These are phyloP conservation scores for Schlechtendalia chinensis DNA, from an alignment of 1,140 invertebrate species.

Conservation along the genomic window DNA sequence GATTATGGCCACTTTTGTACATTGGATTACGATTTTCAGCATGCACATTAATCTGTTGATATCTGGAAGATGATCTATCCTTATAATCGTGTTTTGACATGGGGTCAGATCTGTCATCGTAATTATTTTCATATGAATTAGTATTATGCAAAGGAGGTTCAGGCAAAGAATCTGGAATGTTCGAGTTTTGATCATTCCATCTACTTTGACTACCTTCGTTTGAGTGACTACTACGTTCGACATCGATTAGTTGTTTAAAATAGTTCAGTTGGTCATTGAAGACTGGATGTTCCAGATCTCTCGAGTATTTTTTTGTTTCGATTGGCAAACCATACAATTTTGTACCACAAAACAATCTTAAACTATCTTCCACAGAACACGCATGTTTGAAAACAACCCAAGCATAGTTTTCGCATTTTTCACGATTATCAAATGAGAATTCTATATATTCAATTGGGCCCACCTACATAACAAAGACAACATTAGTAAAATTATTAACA, in stretches of 20 bases:
- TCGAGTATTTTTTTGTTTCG: not conserved
- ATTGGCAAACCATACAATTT: constrained; percentile 15
- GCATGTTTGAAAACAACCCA: constrained; percentile 27
- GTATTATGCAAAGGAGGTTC: not conserved
- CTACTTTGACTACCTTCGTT: not conserved
- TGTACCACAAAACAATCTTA: constrained; percentile 13
- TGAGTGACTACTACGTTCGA: constrained; percentile 8
- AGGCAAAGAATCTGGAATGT: constrained; percentile 38
- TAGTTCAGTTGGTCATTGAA: constrained; percentile 27
- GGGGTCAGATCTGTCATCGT: not conserved
- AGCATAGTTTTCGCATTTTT: constrained; percentile 23
- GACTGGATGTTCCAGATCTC: constrained; percentile 14
- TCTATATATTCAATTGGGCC: constrained; percentile 37
- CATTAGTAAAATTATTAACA: not conserved
- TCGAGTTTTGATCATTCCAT: constrained; percentile 4
- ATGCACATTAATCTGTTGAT: not conserved
- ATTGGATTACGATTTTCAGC: not conserved
- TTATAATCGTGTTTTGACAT: not conserved
- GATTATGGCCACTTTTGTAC: not conserved
- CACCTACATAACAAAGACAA: constrained; percentile 1
- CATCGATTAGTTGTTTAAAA: constrained; percentile 24
- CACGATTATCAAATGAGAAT: not conserved
- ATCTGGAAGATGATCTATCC: not conserved
- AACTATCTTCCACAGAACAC: constrained; percentile 38
- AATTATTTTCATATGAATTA: not conserved